Evolutionary conservation across 2,888 invertebrate genomes (phyloP), one percentile per base, ranked within the genome.

Genomic region (Zaprionus obscuricornis): DNA sequence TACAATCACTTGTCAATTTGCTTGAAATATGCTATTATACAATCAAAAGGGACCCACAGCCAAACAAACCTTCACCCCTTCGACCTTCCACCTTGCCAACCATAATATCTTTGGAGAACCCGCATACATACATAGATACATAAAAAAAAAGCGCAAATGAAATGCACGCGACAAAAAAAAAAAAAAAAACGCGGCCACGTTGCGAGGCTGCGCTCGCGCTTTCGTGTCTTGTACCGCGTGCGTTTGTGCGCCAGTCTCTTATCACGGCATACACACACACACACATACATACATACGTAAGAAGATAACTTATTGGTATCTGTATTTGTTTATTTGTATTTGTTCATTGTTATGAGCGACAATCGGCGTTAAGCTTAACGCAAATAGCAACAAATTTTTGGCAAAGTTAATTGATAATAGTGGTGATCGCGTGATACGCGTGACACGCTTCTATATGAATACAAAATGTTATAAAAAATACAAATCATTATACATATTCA

Each of bases 81-180:
- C 24, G 31, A 1, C 13, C n/a, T 31, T 5, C n/a, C 11, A 7
- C 14, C 20, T 24, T 13, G 40, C 14, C 10, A 31, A 18, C 1
- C n/a, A n/a, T 3, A 13, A 10, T 10, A 18, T 7, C 18, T 26
- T 26, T 4, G 24, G 31, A 31, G n/a, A 11, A 36, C 11, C 40
- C 33, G 37, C 39, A 36, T 42, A 55, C 46, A 50, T 40, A 33
- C 52, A 52, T 55, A 50, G 56, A n/a, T n/a, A n/a, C n/a, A n/a
- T n/a, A n/a, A n/a, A n/a, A n/a, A n/a, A n/a, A n/a, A n/a, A 45
- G 40, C 55, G 67, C 56, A 67, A 76, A 68, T 65, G 56, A 31
- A 58, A 39, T 50, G 76, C 77, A 72, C 74, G 77, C 82, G 78
- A 74, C 66, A 52, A 54, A 65, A n/a, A n/a, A n/a, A n/a, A n/a